phyloP scores from a whole-genome alignment of 2,113 vertebrate genomes.

The Mesoclemmys tuberculata region DNA sequence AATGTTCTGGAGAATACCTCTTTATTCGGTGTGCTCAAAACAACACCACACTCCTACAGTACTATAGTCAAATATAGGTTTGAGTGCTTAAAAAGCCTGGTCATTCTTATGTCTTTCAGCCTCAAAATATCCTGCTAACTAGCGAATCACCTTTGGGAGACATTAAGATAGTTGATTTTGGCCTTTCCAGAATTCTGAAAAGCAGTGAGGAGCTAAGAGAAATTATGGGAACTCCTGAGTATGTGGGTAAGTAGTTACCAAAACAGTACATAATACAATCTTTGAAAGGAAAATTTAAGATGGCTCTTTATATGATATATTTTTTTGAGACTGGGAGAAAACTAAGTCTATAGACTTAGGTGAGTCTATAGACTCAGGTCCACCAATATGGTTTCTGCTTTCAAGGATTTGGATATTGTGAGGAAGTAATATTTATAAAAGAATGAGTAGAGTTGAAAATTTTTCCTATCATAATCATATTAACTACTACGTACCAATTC shows the following conservation, averaged over 20 bases:
- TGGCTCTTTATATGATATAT: too few species aligned
- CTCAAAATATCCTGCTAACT: constrained; percentile 94
- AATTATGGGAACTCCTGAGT: constrained; percentile 96
- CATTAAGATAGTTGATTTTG: constrained; percentile 96
- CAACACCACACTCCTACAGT: background rate
- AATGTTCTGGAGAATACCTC: background rate
- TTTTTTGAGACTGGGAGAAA: too few species aligned
- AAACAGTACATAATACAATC: background rate
- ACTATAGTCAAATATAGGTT: background rate
- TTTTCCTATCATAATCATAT: background rate
- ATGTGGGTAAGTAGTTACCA: constrained; percentile 88
- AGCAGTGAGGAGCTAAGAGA: constrained; percentile 89
- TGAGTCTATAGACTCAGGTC: background rate
- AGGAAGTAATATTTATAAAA: background rate
- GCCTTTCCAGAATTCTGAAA: constrained; percentile 92
- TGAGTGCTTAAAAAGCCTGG: background rate
- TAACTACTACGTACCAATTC: background rate
- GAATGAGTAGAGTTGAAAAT: too few species aligned
- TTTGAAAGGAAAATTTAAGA: too few species aligned
- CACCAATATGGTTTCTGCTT: background rate
- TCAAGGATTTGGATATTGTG: background rate
- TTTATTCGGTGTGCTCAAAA: background rate
- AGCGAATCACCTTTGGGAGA: constrained; percentile 89
- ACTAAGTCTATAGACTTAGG: too few species aligned
- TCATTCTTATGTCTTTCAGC: constrained; percentile 78